These are phyloP conservation scores for Horisme vitalbata DNA, from an alignment of 2,888 invertebrate genomes.

Conservation along the genomic window DNA sequence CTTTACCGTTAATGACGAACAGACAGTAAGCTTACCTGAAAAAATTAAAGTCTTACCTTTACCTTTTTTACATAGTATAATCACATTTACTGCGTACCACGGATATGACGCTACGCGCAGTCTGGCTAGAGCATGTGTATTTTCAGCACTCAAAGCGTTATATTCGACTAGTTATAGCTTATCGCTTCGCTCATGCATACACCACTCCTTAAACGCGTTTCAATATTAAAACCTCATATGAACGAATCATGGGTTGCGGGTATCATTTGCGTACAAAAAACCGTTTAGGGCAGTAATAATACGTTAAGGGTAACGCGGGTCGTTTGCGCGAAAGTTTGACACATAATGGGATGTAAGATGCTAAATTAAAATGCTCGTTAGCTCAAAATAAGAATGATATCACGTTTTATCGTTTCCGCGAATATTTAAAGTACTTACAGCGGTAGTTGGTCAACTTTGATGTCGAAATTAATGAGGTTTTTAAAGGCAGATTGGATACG, in stretches of 20 bases:
- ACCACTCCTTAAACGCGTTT: slow-evolving; percentile 42
- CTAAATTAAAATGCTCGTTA: slow-evolving; percentile 13
- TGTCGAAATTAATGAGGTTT: too few species aligned
- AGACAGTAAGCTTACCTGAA: too few species aligned
- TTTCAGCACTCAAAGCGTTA: too few species aligned
- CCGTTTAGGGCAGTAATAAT: slow-evolving; percentile 55
- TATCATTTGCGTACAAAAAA: slow-evolving; percentile 59
- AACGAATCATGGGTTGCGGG: slow-evolving; percentile 36
- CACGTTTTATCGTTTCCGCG: slow-evolving; percentile 17
- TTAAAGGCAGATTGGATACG: too few species aligned
- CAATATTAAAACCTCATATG: slow-evolving; percentile 58
- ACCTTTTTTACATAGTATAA: too few species aligned
- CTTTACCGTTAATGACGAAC: too few species aligned
- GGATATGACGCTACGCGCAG: too few species aligned
- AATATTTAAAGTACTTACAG: too few species aligned
- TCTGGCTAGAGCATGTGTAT: too few species aligned
- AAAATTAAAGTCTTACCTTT: too few species aligned
- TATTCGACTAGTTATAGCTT: not conserved
- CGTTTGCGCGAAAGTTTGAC: slow-evolving; percentile 35
- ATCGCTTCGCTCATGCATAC: slow-evolving; percentile 8
- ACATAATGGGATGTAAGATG: slow-evolving; percentile 21
- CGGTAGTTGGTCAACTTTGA: too few species aligned
- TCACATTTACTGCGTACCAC: too few species aligned
- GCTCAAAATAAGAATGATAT: slow-evolving; percentile 18
- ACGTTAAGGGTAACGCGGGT: slow-evolving; percentile 32